A percentile compares a stretch with the other conserved stretches of the same genome.
Conservation (phyloP, 1,140 invertebrate species). For the Pissodes strobi region DNA sequence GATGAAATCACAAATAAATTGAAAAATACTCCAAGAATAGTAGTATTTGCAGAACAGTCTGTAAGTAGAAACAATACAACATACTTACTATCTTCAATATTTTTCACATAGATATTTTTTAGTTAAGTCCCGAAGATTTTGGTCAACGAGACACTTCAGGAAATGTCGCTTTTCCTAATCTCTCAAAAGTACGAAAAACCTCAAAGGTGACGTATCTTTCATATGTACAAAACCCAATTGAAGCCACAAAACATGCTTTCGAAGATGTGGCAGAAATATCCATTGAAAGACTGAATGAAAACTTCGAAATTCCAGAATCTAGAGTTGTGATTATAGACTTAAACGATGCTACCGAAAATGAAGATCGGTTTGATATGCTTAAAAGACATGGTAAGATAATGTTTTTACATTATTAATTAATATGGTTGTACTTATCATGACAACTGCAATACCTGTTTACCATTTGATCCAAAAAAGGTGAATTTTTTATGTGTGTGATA, state of each 20-base stretch:
- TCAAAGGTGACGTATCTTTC: slow-evolving; percentile 48
- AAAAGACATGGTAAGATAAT: slow-evolving; percentile 57
- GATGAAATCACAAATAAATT: slow-evolving; percentile 46
- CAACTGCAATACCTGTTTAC: too few relatives aligned
- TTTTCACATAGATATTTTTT: slow-evolving; percentile 21
- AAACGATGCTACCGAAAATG: slow-evolving; percentile 54
- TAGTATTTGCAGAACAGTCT: slow-evolving; percentile 53
- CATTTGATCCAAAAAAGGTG: too few relatives aligned
- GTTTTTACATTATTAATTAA: background rate
- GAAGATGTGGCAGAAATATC: slow-evolving; percentile 40
- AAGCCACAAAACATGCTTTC: slow-evolving; percentile 43
- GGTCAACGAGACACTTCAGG: slow-evolving; percentile 42
- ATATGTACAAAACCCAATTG: slow-evolving; percentile 49
- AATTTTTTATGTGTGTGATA: background rate
- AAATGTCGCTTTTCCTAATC: slow-evolving; percentile 37
- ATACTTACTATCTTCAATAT: too few relatives aligned
- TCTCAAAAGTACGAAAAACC: slow-evolving; percentile 39
- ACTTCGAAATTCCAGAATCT: slow-evolving; percentile 43
- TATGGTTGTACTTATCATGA: too few relatives aligned
- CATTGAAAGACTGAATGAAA: slow-evolving; percentile 37
- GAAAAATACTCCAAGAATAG: slow-evolving; percentile 41
- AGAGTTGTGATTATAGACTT: slow-evolving; percentile 55
- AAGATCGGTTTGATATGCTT: slow-evolving; percentile 51
- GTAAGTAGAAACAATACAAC: slow-evolving; percentile 35
- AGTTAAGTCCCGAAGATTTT: slow-evolving; percentile 56